These are phyloP conservation scores for Machimus rusticus DNA, from an alignment of 2,888 invertebrate species.

Conservation along the genomic window DNA sequence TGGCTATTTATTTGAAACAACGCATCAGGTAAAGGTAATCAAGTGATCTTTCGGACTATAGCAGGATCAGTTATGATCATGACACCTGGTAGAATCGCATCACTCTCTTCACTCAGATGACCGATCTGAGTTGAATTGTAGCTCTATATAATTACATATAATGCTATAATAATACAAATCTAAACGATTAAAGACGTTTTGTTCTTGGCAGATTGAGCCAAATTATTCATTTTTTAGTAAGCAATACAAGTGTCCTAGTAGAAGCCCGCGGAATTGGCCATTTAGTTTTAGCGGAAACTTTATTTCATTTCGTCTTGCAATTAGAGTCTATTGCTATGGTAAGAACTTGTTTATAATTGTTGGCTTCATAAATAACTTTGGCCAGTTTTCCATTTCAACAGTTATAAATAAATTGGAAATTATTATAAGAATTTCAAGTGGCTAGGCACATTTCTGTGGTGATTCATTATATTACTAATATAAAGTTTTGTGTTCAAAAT, in stretches of 20 bases:
- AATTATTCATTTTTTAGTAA: no score
- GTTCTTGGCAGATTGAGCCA: neutral
- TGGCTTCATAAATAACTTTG: no score
- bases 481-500: no score
- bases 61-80: slow-evolving; percentile 6
- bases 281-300: neutral
- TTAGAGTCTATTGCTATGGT: no score
- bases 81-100: neutral
- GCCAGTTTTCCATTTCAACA: no score
- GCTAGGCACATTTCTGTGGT: no score
- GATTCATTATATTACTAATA: no score
- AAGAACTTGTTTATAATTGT: no score
- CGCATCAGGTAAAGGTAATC: neutral
- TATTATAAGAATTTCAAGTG: no score
- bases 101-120: neutral
- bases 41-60: slow-evolving; percentile 26
- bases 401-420: no score
- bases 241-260: neutral
- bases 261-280: neutral
- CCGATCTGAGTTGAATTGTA: neutral
- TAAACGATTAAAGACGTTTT: neutral
- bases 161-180: neutral
- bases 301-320: neutral
- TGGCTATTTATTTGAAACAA: neutral
- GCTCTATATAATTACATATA: neutral